phyloP scores from a whole-genome alignment of 2,888 invertebrate species.

The Dioctria rufipes region DNA sequence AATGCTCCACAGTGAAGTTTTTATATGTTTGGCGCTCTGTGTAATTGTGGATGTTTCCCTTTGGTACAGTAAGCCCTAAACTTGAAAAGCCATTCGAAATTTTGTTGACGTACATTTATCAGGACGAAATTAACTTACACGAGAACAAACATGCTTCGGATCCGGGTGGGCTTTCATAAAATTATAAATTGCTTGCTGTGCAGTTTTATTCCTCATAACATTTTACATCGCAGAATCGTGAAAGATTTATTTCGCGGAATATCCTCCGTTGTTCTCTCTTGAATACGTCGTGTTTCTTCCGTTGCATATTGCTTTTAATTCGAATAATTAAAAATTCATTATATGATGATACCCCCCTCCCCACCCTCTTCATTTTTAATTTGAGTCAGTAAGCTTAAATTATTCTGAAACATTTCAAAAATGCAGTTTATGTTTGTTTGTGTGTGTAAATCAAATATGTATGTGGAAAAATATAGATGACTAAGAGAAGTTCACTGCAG shows the following conservation, averaged over 20 bases:
- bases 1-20: background rate
- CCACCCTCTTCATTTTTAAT: background rate
- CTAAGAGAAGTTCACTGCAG: no score
- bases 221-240: background rate
- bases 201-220: slow-evolving; percentile 5
- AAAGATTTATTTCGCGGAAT: background rate
- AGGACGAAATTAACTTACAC: slow-evolving; percentile 8
- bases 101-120: slow-evolving; percentile 13
- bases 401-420: slow-evolving; percentile 1
- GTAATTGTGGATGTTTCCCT: background rate
- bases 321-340: slow-evolving; percentile 23
- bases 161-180: background rate
- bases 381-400: background rate
- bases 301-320: background rate
- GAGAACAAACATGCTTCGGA: background rate
- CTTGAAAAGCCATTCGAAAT: background rate
- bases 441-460: no score
- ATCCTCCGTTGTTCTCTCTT: background rate
- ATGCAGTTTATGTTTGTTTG: background rate
- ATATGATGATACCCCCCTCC: background rate
- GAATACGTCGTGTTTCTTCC: background rate
- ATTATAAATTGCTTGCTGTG: slow-evolving; percentile 3
- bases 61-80: background rate
- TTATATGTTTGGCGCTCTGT: background rate
- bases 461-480: no score